Conservation (phyloP, 2,113 vertebrate genomes). For the Gasterosteus nipponicus region DNA sequence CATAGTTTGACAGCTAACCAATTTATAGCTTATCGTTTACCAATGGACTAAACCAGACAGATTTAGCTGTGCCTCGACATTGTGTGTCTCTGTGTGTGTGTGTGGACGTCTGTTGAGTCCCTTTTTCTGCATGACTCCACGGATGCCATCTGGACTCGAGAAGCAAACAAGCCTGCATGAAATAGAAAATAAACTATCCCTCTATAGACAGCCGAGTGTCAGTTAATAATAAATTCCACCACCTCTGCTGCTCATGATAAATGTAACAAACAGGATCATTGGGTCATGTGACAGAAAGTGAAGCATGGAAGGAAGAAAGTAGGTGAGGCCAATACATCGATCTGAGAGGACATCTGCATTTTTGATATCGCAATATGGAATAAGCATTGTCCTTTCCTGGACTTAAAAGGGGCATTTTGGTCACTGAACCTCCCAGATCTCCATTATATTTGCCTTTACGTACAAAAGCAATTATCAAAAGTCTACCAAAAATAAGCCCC, state of each 20-base stretch:
- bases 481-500: background rate
- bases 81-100: background rate
- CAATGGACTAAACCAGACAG: background rate
- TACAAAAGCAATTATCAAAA: no score
- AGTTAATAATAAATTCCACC: constrained; percentile 4
- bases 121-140: constrained; percentile 52
- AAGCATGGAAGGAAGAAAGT: background rate
- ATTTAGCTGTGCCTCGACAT: constrained; percentile 5
- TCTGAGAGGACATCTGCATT: background rate
- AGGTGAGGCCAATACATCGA: background rate
- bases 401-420: background rate
- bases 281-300: background rate
- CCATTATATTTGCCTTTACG: background rate
- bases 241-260: background rate
- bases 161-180: constrained; percentile 42
- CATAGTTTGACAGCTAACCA: constrained; percentile 4
- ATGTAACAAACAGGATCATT: constrained; percentile 1
- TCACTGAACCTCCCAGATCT: background rate
- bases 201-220: constrained; percentile 29
- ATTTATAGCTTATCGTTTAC: background rate
- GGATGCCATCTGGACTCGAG: constrained; percentile 51
- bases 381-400: background rate
- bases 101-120: constrained; percentile 8
- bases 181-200: constrained; percentile 32
- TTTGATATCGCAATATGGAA: background rate